These are phyloP conservation scores for Perca fluviatilis DNA, from an alignment of 2,113 vertebrate species.

Conservation along the genomic window DNA sequence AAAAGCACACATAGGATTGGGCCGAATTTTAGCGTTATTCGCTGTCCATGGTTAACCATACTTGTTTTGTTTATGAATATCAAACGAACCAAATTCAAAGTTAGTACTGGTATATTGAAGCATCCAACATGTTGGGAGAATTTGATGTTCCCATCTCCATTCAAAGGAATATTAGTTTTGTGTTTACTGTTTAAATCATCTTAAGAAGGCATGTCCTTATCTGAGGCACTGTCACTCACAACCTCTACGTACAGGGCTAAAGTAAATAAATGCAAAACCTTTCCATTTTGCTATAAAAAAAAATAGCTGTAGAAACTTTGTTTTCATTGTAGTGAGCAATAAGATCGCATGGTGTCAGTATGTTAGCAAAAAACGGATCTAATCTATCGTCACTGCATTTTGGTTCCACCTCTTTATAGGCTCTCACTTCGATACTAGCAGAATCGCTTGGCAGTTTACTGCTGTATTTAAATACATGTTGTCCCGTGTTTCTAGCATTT, in stretches of 20 bases:
- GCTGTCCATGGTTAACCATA: neutral
- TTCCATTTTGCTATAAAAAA: no score
- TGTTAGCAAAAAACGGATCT: rapidly evolving
- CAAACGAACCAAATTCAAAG: neutral
- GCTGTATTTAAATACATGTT: rapidly evolving
- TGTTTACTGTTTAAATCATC: neutral
- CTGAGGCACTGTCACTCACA: neutral
- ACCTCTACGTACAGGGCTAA: rapidly evolving
- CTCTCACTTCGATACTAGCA: rapidly evolving
- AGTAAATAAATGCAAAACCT: neutral
- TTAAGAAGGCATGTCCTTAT: neutral
- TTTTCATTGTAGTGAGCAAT: neutral
- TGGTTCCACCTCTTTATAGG: constrained; percentile 16
- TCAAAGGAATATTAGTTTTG: neutral
- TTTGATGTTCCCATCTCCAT: neutral
- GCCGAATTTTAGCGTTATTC: neutral
- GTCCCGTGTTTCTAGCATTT: rapidly evolving
- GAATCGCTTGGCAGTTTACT: rapidly evolving
- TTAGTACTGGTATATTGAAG: neutral
- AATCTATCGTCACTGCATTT: neutral
- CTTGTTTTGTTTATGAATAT: neutral
- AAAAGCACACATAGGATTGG: no score
- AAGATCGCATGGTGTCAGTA: constrained; percentile 71
- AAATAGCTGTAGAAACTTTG: neutral
- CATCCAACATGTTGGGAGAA: neutral